These are phyloP conservation scores for Andricus grossulariae DNA, from an alignment of 1,140 invertebrate genomes.

Conservation along the genomic window DNA sequence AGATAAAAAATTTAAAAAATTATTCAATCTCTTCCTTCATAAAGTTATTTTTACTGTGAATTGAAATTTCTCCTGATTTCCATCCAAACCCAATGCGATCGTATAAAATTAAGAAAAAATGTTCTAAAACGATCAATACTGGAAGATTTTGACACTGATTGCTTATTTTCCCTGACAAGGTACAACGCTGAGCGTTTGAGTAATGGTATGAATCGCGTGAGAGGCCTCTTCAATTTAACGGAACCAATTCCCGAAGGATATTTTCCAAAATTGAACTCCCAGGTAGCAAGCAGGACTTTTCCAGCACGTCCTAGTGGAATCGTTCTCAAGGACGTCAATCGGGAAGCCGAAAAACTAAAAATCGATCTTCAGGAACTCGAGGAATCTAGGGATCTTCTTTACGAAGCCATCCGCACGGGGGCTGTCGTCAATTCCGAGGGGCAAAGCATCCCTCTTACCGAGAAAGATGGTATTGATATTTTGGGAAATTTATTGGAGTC, in stretches of 20 bases:
- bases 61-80: too few species aligned
- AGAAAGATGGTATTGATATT: constrained; percentile 85
- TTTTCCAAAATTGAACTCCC: constrained; percentile 84
- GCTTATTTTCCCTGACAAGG: constrained; percentile 65
- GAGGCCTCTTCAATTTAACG: constrained; percentile 78
- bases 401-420: constrained; percentile 84
- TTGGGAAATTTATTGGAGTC: constrained; percentile 88
- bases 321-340: constrained; percentile 79
- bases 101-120: neutral
- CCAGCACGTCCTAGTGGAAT: constrained; percentile 79
- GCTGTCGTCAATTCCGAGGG: constrained; percentile 76
- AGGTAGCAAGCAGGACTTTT: constrained; percentile 81
- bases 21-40: too few species aligned
- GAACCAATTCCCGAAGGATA: constrained; percentile 83
- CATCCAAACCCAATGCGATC: too few species aligned
- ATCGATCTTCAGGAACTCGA: constrained; percentile 83
- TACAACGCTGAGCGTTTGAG: constrained; percentile 86
- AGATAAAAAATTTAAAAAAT: too few species aligned
- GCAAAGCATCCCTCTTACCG: constrained; percentile 77
- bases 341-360: constrained; percentile 81
- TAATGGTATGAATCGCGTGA: constrained; percentile 75
- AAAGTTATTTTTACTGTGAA: too few species aligned
- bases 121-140: too few species aligned
- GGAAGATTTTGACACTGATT: too few species aligned
- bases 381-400: constrained; percentile 85